Base-by-base conservation (phyloP, 2,797 vertebrate genomes). In the Carduelis carduelis region DNA sequence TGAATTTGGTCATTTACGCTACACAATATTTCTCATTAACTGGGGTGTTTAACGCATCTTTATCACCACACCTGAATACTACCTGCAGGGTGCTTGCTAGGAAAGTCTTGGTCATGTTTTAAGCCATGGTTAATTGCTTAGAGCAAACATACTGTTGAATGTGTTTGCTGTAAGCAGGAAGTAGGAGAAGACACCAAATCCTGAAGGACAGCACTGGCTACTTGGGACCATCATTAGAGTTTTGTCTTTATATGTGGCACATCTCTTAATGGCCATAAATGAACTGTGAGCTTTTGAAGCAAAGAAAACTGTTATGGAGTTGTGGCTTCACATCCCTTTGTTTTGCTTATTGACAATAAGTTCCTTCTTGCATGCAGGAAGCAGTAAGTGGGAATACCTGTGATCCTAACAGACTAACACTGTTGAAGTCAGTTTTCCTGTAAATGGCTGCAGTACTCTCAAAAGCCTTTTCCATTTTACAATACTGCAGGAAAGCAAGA, bases 141-240 rank as follows among this genome's bases (percentile, higher is more conserved):
- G 14, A 41, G 30, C 43, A 72, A 30, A 65, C 5, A 16, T 10
- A 2, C 28, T 41, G 14, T 57, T 89, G 43, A 63, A 4, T 1
- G 1, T 47, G 10, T 39, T 63, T 71, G 27, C n/a, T 57, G 0
- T 44, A 53, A 56, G 24, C 18, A 61, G n/a, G 28, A 50, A 27
- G 16, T 19, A 57, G 12, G 28, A 74, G 30, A 80, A 80, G 39
- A 57, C 30, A 12, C 7, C 12, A 46, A 37, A n/a, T 60, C 21
- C 56, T 35, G 49, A 60, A 64, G 34, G 41, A 34, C 18, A 26
- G 5, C 0, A 0, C 14, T 52, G 43, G 14, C 32, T 79, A 4
- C 41, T 82, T 59, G 52, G 3, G 14, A 79, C 12, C 30, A 56
- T 5, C 0, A 0, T 77, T 39, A 41, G 39, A 14, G 44, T 76